Conservation (phyloP, 2,113 vertebrate genomes). For the Acrocephalus kingi region DNA sequence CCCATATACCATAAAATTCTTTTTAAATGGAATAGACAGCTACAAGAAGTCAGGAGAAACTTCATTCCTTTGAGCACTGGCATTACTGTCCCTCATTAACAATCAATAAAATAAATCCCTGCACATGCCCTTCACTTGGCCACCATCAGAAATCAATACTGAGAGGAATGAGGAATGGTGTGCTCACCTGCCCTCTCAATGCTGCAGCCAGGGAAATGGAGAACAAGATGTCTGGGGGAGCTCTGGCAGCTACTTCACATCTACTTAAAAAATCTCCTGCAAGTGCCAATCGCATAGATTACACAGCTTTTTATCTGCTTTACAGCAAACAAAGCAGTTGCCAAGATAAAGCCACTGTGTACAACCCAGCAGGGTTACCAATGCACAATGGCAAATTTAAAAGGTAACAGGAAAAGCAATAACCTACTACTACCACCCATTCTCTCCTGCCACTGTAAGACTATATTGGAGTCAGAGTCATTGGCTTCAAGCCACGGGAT, state of each 20-base stretch:
- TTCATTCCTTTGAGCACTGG: neutral
- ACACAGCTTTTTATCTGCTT: slow-evolving; percentile 24
- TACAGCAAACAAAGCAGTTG: slow-evolving; percentile 48
- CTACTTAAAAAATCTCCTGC: neutral
- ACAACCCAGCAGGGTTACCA: neutral
- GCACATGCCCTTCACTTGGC: fast-evolving
- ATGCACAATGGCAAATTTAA: neutral
- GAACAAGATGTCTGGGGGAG: neutral
- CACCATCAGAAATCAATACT: neutral
- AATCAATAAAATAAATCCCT: neutral
- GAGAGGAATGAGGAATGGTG: neutral
- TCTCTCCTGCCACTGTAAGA: neutral
- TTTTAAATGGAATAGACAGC: neutral
- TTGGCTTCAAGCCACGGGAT: neutral
- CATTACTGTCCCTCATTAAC: neutral
- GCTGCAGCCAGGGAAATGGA: neutral
- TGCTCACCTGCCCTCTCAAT: neutral
- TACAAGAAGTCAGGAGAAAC: neutral
- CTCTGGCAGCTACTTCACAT: neutral
- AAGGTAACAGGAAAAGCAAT: neutral
- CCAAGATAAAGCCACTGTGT: slow-evolving; percentile 46
- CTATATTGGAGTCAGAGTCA: neutral
- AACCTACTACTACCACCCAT: neutral
- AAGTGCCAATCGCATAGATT: neutral
- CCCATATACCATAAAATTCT: neutral